Evolutionary conservation across 2,888 invertebrate species (phyloP).

Genomic region (Penaeus monodon): DNA sequence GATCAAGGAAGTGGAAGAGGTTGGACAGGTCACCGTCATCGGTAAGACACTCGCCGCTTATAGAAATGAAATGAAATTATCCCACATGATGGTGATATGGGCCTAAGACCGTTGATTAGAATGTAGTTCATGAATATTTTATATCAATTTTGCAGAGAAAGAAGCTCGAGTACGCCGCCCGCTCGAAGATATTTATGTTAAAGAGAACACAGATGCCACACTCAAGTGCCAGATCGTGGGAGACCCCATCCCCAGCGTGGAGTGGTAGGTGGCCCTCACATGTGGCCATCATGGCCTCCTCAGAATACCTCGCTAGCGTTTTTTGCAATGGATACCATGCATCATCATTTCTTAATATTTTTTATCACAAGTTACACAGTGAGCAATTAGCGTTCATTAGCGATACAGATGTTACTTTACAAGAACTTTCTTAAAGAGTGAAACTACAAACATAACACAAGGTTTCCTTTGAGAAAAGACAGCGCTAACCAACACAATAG

Average conservation of each 20-base stretch:
- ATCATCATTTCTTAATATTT: too few species aligned
- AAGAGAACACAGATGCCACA: constrained; percentile 80
- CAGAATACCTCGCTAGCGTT: too few species aligned
- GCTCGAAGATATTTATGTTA: constrained; percentile 80
- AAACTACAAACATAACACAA: too few species aligned
- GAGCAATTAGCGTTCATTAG: too few species aligned
- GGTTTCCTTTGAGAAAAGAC: too few species aligned
- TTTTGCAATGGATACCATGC: too few species aligned
- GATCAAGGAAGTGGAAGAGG: constrained; percentile 48
- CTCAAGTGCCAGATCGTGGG: constrained; percentile 88
- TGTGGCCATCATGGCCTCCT: too few species aligned
- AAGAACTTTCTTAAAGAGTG: too few species aligned
- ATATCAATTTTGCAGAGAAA: constrained; percentile 47
- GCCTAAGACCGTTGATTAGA: neutral
- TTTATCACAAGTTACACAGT: too few species aligned
- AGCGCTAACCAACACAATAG: too few species aligned
- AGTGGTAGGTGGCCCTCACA: constrained; percentile 74
- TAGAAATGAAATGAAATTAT: neutral
- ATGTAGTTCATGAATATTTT: neutral
- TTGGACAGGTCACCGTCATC: constrained; percentile 51
- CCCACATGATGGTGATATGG: neutral
- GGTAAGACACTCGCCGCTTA: constrained; percentile 29
- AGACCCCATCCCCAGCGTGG: constrained; percentile 83
- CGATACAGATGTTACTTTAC: too few species aligned
- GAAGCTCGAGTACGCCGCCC: constrained; percentile 55